These are phyloP conservation scores for Sciurus carolinensis DNA, from an alignment of 2,797 vertebrate genomes.

Conservation along the genomic window DNA sequence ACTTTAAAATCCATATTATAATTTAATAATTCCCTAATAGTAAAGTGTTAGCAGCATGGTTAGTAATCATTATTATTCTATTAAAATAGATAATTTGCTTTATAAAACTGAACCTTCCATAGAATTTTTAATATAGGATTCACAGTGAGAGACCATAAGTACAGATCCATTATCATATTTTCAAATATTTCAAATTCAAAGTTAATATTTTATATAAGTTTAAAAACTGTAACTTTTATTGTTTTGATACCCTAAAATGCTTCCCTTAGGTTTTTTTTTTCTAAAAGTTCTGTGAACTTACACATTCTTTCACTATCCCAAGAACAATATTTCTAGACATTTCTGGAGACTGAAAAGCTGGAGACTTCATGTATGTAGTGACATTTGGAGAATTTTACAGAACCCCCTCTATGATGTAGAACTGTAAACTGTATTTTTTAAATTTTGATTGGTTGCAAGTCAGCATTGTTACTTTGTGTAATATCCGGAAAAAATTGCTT, in stretches of 20 bases:
- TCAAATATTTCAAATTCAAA: background rate
- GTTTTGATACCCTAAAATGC: background rate
- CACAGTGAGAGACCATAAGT: background rate
- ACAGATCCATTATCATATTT: background rate
- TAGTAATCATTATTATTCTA: background rate
- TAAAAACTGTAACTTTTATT: slow-evolving; percentile 3
- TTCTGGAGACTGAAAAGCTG: background rate
- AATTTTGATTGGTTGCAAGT: background rate
- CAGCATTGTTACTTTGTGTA: background rate
- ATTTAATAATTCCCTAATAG: background rate
- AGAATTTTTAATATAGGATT: slow-evolving; percentile 33
- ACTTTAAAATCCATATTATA: background rate
- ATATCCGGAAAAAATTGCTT: background rate
- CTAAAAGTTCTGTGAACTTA: background rate
- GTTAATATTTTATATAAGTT: slow-evolving; percentile 4
- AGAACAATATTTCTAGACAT: background rate
- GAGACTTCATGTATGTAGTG: background rate
- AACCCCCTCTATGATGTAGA: background rate
- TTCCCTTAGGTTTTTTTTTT: background rate
- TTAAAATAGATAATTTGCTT: background rate
- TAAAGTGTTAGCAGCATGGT: background rate
- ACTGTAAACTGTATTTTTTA: background rate
- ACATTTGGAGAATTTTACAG: background rate
- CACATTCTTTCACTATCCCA: background rate
- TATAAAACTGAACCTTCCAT: background rate